These are phyloP conservation scores for Parazoanthus darwini DNA, from an alignment of 92 coral and sea anemone genomes.

Conservation along the genomic window DNA sequence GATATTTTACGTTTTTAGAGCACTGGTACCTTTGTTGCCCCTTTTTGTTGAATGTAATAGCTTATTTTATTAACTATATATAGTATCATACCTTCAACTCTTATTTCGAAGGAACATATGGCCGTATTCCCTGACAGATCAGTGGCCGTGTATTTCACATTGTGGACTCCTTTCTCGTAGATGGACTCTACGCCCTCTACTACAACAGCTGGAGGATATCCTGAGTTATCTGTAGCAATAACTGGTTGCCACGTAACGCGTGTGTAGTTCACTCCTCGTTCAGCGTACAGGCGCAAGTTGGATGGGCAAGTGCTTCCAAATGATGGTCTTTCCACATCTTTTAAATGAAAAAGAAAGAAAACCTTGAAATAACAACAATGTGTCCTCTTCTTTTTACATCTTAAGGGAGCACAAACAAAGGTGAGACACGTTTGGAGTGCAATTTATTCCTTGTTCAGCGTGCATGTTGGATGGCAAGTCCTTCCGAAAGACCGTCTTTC, in stretches of 20 bases:
- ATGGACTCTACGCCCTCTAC: conserved; percentile 33
- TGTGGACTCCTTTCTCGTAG: conserved; percentile 53
- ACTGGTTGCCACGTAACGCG: conserved; percentile 48
- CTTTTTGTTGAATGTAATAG: too few relatives aligned
- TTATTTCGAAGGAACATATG: conserved; percentile 48
- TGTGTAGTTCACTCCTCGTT: conserved; percentile 45
- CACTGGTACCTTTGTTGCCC: too few relatives aligned
- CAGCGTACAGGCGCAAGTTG: conserved; percentile 45
- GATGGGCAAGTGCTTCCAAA: neutral
- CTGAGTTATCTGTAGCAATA: conserved; percentile 63
- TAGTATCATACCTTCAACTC: conserved; percentile 50
- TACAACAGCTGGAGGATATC: conserved; percentile 37
- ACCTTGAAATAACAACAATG: too few relatives aligned
- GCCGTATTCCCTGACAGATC: conserved; percentile 54
- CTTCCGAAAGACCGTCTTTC: too few relatives aligned
- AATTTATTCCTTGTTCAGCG: too few relatives aligned
- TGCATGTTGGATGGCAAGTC: too few relatives aligned
- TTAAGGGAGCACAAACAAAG: too few relatives aligned
- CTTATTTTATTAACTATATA: neutral
- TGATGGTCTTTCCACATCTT: neutral
- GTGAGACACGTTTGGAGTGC: too few relatives aligned
- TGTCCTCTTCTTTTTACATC: too few relatives aligned
- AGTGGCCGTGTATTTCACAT: conserved; percentile 51
- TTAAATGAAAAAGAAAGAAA: too few relatives aligned
- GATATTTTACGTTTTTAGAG: too few relatives aligned